Percentiles rank a stretch among this genome's conserved stretches.
These are phyloP conservation scores for Notolabrus celidotus DNA, from an alignment of 2,797 vertebrate genomes.

Conservation along the genomic window DNA sequence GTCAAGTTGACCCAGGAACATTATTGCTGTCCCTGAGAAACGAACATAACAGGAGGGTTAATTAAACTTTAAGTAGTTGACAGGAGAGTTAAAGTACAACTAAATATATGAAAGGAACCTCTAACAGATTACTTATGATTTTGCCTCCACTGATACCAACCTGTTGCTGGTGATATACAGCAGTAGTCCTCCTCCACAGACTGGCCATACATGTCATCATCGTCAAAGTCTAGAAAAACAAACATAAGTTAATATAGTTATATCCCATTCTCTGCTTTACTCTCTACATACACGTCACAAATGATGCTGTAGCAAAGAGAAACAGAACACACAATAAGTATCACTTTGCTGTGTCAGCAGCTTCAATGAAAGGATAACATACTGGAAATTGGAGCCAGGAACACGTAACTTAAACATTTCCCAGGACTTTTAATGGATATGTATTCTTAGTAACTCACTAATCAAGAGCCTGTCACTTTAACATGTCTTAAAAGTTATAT, in stretches of 20 bases:
- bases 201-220: slow-evolving; percentile 96
- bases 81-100: no score
- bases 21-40: no score
- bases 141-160: slow-evolving; percentile 78
- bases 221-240: slow-evolving; percentile 92
- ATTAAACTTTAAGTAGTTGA: neutral
- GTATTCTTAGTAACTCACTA: no score
- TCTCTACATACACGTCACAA: slow-evolving; percentile 5
- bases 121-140: no score
- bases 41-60: no score
- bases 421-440: no score
- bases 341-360: no score
- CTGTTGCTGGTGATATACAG: slow-evolving; percentile 98
- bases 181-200: slow-evolving; percentile 98
- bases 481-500: neutral
- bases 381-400: neutral
- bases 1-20: no score
- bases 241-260: accelerated
- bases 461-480: neutral
- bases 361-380: slow-evolving; percentile 31
- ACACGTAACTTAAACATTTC: no score
- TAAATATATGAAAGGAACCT: neutral
- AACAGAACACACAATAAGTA: no score
- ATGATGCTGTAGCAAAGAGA: neutral
- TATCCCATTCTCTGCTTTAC: neutral